Percentiles rank a stretch among this genome's conserved stretches.
phyloP scores from a whole-genome alignment of 1,140 invertebrate genomes.

The Oryctes rhinoceros region DNA sequence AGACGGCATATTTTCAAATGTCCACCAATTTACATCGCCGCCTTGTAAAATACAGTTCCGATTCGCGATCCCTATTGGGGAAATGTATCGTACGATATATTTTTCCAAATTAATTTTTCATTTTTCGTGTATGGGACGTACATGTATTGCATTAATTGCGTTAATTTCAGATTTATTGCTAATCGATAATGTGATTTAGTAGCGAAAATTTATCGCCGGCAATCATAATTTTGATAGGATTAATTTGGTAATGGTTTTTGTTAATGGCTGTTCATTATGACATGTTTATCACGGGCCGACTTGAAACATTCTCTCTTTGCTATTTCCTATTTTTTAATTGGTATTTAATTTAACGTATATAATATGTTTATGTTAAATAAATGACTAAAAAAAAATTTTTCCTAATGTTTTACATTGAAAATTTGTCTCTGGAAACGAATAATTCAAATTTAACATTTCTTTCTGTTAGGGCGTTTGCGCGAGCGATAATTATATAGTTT shows the following conservation, averaged over 20 bases:
- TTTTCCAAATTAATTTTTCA: background rate
- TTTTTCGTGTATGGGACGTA: background rate
- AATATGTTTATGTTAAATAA: too few relatives aligned
- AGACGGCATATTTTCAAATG: background rate
- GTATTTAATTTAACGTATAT: too few relatives aligned
- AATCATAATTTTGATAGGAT: conserved; percentile 19
- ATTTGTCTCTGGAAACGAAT: too few relatives aligned
- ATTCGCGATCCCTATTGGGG: background rate
- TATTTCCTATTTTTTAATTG: too few relatives aligned
- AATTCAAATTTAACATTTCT: too few relatives aligned
- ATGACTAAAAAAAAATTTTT: too few relatives aligned
- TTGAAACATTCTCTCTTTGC: background rate
- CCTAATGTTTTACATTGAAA: too few relatives aligned
- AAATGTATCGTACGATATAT: background rate
- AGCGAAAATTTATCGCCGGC: background rate
- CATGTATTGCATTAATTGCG: background rate
- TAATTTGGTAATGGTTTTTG: conserved; percentile 16
- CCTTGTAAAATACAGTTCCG: background rate
- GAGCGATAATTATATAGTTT: too few relatives aligned
- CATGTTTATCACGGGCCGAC: background rate
- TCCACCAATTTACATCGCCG: background rate
- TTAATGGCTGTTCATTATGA: background rate
- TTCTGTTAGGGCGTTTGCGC: too few relatives aligned
- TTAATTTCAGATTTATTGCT: conserved; percentile 1
- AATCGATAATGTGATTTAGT: background rate